Percentiles rank a stretch among this genome's conserved stretches.
phyloP scores from a whole-genome alignment of 2,888 invertebrate genomes.

The Drosophila tanythrix region DNA sequence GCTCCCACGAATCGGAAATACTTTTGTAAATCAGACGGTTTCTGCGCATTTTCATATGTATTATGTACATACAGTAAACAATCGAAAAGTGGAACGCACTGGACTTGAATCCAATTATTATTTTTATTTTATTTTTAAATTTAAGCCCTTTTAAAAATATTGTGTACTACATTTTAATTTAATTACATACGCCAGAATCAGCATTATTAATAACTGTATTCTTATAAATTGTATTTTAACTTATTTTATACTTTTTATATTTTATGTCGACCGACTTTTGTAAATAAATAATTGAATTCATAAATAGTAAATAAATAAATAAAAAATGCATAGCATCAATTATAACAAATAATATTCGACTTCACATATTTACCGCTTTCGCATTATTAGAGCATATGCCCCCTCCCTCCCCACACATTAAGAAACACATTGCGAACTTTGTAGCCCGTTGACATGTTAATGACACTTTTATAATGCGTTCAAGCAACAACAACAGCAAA shows the following conservation, averaged over 20 bases:
- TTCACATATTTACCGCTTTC: conserved; percentile 18
- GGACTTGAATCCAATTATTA: neutral
- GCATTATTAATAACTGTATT: too few relatives aligned
- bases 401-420: neutral
- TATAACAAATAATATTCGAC: conserved; percentile 18
- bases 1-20: conserved; percentile 22
- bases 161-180: too few relatives aligned
- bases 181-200: too few relatives aligned
- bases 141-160: too few relatives aligned
- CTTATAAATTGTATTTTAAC: too few relatives aligned
- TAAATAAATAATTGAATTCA: neutral
- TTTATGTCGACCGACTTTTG: neutral
- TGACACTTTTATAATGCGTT: conserved; percentile 76
- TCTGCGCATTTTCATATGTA: neutral
- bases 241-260: neutral
- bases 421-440: conserved; percentile 58
- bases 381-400: conserved; percentile 28
- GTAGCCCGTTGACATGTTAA: conserved; percentile 77
- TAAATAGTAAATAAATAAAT: neutral
- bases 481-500: conserved; percentile 43
- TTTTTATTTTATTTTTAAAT: neutral
- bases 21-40: neutral
- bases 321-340: neutral
- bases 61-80: neutral
- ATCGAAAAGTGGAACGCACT: neutral